Evolutionary conservation across 2,888 invertebrate genomes (phyloP), one percentile per base, ranked within the genome.

Genomic region (Steinernema hermaphroditum): DNA sequence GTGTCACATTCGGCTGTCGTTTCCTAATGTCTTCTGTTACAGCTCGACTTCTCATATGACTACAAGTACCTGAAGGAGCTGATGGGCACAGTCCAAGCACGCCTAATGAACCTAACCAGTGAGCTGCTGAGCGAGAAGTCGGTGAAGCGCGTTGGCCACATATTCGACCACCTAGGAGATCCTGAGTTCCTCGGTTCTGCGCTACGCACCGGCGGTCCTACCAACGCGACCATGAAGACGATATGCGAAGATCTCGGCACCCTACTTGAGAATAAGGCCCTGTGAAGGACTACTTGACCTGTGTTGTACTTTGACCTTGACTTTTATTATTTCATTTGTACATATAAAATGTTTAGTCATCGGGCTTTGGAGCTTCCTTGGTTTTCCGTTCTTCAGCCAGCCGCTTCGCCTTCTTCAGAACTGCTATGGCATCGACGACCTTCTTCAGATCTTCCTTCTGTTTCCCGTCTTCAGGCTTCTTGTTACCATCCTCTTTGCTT

Each of bases 1-100:
- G 54, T 27, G 1, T 54, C 37, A 37, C 37, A 37, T 37, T 37
- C n/a, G n/a, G n/a, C n/a, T n/a, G n/a, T n/a, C n/a, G n/a, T n/a
- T n/a, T n/a, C n/a, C 43, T 8, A 41, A 41, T 41, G 8, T 8
- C 43, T 41, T 41, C 43, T 41, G 43, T 41, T 54, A 6, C 54
- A 54, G 54, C 54, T 54, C 27, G 54, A 54, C 54, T 54, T 19
- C 54, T 54, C 54, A 2, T 54, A 54, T 22, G 54, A 54, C 27
- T 54, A 54, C 27, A 54, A 54, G 24, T 22, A 54, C 27, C 54
- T 54, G 6, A 54, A 54, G 54, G 14, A 27, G 4, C 24, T 27
- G 14, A 54, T 54, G 54, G 54, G 27, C 54, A 27, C 22, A 8
- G 27, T 22, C 6, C 54, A 54, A 24, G 6, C 27, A 14, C 54